Percentiles rank a stretch among this genome's conserved stretches.
phyloP scores from a whole-genome alignment of 1,140 invertebrate species.

The Temnothorax longispinosus region DNA sequence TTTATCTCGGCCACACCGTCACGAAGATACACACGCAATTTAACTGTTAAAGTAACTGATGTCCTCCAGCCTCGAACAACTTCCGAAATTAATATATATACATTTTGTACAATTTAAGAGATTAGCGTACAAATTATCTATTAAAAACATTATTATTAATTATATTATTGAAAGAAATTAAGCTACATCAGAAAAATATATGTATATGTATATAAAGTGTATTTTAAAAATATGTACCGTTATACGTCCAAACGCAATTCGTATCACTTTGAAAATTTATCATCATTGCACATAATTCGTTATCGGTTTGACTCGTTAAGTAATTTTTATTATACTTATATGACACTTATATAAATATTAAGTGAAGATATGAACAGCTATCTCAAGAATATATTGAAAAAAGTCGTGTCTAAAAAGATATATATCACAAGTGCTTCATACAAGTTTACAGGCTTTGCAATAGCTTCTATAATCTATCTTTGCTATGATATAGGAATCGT shows the following conservation, averaged over 20 bases:
- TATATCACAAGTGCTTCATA: constrained; percentile 44
- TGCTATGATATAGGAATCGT: constrained; percentile 3
- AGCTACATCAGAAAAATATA: constrained; percentile 22
- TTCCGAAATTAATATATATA: constrained; percentile 44
- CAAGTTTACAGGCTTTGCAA: constrained; percentile 15
- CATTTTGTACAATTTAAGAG: constrained; percentile 29
- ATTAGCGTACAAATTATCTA: constrained; percentile 34
- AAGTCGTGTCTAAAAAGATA: constrained; percentile 42
- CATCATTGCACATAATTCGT: constrained; percentile 67
- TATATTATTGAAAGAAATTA: constrained; percentile 40
- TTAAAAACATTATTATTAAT: neutral
- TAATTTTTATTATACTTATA: constrained; percentile 73
- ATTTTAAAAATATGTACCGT: constrained; percentile 44
- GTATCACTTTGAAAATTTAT: constrained; percentile 74
- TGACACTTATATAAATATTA: constrained; percentile 53
- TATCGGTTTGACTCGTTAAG: constrained; percentile 71
- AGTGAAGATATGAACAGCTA: neutral
- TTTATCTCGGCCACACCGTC: constrained; percentile 58
- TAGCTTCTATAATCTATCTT: constrained; percentile 13
- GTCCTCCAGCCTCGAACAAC: constrained; percentile 10
- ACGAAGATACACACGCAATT: constrained; percentile 19
- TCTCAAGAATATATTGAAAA: constrained; percentile 11
- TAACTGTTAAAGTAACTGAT: constrained; percentile 20
- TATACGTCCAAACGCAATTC: neutral
- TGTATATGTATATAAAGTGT: constrained; percentile 24